phyloP scores from a whole-genome alignment of 2,113 vertebrate genomes.

The Aegotheles bennettii region DNA sequence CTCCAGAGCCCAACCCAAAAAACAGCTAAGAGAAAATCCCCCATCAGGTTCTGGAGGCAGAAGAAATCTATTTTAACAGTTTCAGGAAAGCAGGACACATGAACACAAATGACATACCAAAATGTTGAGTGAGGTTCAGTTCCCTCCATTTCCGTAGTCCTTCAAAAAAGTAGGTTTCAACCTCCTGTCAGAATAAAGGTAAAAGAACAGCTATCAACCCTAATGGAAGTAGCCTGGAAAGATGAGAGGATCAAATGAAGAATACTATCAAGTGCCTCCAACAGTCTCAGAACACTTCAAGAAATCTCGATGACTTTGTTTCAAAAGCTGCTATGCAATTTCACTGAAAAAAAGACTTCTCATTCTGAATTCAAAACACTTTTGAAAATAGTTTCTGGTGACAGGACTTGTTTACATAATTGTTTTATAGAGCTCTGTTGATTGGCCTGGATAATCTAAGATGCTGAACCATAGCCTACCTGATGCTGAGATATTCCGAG shows the following conservation, averaged over 20 bases:
- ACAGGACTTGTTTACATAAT: not conserved
- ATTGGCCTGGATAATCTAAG: not conserved
- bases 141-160: slow-evolving; percentile 95
- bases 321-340: not conserved
- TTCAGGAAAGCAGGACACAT: not conserved
- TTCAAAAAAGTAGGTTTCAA: slow-evolving; percentile 95
- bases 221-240: not conserved
- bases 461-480: not conserved
- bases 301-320: not conserved
- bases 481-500: no score
- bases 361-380: not conserved
- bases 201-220: not conserved
- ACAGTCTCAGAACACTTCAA: not conserved
- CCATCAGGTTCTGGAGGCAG: not conserved
- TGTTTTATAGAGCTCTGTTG: not conserved
- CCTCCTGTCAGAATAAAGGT: slow-evolving; percentile 77
- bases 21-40: not conserved
- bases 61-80: not conserved
- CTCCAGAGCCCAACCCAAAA: not conserved
- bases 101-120: slow-evolving; percentile 74
- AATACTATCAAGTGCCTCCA: not conserved
- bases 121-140: slow-evolving; percentile 90
- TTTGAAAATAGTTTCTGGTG: not conserved
- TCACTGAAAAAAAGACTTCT: not conserved
- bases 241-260: not conserved